Base-by-base conservation (phyloP, 2,888 invertebrate genomes). In the Coleophora flavipennella region DNA sequence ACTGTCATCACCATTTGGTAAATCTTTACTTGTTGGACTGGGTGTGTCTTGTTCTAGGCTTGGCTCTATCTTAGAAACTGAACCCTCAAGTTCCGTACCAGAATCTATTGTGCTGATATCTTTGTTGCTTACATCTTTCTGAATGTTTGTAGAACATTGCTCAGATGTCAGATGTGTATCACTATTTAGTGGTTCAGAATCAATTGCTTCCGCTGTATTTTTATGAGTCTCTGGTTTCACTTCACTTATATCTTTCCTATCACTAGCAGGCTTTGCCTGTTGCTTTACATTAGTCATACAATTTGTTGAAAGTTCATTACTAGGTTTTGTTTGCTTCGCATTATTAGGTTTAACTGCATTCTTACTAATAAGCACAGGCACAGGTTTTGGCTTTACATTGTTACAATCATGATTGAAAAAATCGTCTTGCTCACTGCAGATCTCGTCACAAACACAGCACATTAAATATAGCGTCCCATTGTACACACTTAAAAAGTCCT, bases 381-480 rank as follows among this genome's bases (percentile, higher is more conserved):
- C 79, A 52, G 84, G 84, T 70, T 69, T 81, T 9, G 84, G 83
- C 53, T 76, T 83, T 26, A 81, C 57, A 62, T 81, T 81, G 55
- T 79, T 78, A 62, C 93, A 94, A 60, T 88, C 87, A 65, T 94
- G 94, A 57, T 89, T 88, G 49, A 89, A 90, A 74, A 92, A 93
- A 64, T 91, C 89, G 66, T 92, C 92, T 53, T 89, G 87, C 61
- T 92, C 92, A 48, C 87, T 88, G 69, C 93, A 94, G 29, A 92
- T 89, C 65, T 90, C 89, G 67, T 93, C 92, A 77, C 94, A 94
- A 29, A 87, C 88, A 77, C 93, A 93, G 64, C 94, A 94, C 83
- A 93, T 90, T 46, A 94, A 79, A 70, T 91, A 92, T 56, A 92
- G 88, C 2, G 90, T 89, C 41, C 90, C 90, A 56, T 86, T 87